Evolutionary conservation across 2,113 vertebrate species (phyloP).

Genomic region (Okapia johnstoni): DNA sequence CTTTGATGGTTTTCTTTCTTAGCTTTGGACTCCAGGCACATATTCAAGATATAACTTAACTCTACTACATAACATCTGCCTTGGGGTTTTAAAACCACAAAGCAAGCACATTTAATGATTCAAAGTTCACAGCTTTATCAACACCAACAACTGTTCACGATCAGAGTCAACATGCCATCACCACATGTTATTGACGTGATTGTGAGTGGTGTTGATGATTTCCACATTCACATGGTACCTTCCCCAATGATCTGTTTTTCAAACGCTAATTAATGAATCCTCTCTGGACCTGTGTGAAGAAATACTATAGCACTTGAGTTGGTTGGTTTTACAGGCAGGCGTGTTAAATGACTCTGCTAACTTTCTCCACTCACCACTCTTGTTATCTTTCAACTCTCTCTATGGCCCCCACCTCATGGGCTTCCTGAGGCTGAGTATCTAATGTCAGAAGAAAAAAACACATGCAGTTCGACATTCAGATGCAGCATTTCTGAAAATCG

Average conservation of each 20-base stretch:
- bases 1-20: constrained; percentile 68
- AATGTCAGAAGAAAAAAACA: constrained; percentile 6
- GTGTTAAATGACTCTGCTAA: constrained; percentile 64
- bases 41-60: constrained; percentile 61
- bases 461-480: neutral
- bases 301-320: constrained; percentile 48
- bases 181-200: constrained; percentile 59
- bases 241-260: constrained; percentile 64
- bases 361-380: constrained; percentile 67
- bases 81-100: constrained; percentile 68
- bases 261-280: constrained; percentile 69
- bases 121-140: constrained; percentile 75
- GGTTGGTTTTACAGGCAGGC: constrained; percentile 34
- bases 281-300: constrained; percentile 63
- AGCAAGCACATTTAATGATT: constrained; percentile 67
- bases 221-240: constrained; percentile 44
- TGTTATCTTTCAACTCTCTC: constrained; percentile 67
- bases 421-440: constrained; percentile 24
- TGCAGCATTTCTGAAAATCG: constrained; percentile 14
- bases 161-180: constrained; percentile 68
- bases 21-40: constrained; percentile 51
- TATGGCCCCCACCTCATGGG: neutral
- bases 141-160: constrained; percentile 70
- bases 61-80: constrained; percentile 68
- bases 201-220: constrained; percentile 62